These are phyloP conservation scores for Morelia viridis DNA, from an alignment of 2,797 vertebrate genomes.

Conservation along the genomic window DNA sequence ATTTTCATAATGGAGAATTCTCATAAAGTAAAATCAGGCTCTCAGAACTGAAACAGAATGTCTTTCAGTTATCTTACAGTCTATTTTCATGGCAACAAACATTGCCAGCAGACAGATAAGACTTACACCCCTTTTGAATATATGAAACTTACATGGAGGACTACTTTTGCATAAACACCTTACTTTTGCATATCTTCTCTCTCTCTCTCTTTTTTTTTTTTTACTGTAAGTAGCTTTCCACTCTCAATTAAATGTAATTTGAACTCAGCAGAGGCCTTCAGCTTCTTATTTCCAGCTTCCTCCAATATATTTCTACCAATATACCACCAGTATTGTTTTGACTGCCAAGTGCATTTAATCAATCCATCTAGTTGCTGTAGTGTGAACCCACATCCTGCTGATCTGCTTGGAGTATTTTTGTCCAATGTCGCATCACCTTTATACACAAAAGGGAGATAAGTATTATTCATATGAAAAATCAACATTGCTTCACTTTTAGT, in stretches of 20 bases:
- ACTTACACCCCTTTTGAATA: background rate
- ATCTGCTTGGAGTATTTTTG: background rate
- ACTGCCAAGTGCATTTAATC: slow-evolving; percentile 30
- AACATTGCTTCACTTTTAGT: slow-evolving; percentile 21
- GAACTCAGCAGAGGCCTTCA: slow-evolving; percentile 45
- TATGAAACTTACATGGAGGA: background rate
- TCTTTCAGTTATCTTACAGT: background rate
- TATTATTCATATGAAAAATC: slow-evolving; percentile 26
- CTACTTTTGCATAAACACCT: slow-evolving; percentile 17
- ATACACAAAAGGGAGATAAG: slow-evolving; percentile 33
- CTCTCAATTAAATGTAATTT: slow-evolving; percentile 23
- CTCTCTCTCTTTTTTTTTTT: slow-evolving; percentile 9
- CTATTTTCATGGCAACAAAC: background rate
- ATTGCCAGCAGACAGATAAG: background rate
- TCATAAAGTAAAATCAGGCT: background rate
- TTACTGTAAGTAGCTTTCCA: slow-evolving; percentile 41
- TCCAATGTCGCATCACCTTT: background rate
- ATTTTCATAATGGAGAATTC: background rate
- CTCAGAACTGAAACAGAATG: too few relatives aligned
- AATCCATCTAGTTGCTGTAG: slow-evolving; percentile 13
- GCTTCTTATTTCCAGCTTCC: slow-evolving; percentile 37
- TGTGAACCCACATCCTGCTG: background rate
- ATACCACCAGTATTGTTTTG: background rate
- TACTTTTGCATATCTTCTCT: slow-evolving; percentile 24
- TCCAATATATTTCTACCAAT: background rate